Evolutionary conservation across 2,113 vertebrate genomes (phyloP).

Genomic region (Pseudorasbora parva): DNA sequence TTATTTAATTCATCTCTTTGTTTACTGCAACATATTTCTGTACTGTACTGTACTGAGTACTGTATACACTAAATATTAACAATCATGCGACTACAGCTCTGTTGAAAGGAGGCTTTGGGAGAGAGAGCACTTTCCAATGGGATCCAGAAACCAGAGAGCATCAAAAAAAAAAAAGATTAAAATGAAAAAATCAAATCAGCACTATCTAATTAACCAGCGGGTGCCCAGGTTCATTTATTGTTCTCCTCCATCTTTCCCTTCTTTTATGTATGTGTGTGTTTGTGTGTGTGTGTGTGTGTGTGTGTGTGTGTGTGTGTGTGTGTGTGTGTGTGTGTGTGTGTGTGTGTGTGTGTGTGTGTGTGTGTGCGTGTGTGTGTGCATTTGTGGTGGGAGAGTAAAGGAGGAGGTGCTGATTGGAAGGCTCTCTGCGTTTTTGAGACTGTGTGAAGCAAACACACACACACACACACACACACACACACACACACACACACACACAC

Average conservation of each 20-base stretch:
- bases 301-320: too few relatives aligned
- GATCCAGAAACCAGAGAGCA: slow-evolving; percentile 5
- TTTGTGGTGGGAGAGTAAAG: slow-evolving; percentile 4
- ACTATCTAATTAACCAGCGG: slow-evolving; percentile 47
- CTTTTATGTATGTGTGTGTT: slow-evolving; percentile 7
- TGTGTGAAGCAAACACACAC: slow-evolving; percentile 11
- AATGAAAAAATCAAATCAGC: slow-evolving; percentile 38
- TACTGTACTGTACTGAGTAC: too few relatives aligned
- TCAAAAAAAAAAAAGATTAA: not conserved
- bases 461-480: slow-evolving; percentile 32
- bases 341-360: not conserved
- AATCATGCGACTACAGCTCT: not conserved
- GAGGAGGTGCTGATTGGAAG: slow-evolving; percentile 36
- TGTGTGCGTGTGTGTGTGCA: slow-evolving; percentile 5
- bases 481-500: slow-evolving; percentile 15
- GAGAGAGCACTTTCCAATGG: not conserved
- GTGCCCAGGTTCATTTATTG: slow-evolving; percentile 32
- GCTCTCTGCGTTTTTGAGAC: slow-evolving; percentile 26
- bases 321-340: slow-evolving; percentile 4
- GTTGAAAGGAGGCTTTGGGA: not conserved
- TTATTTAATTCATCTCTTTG: too few relatives aligned
- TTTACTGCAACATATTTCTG: too few relatives aligned
- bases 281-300: not conserved
- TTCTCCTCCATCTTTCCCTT: slow-evolving; percentile 11
- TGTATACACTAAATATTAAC: not conserved